A percentile compares a stretch with the other conserved stretches of the same genome.
Conservation (phyloP, 2,113 vertebrate species). For the Macquaria australasica region DNA sequence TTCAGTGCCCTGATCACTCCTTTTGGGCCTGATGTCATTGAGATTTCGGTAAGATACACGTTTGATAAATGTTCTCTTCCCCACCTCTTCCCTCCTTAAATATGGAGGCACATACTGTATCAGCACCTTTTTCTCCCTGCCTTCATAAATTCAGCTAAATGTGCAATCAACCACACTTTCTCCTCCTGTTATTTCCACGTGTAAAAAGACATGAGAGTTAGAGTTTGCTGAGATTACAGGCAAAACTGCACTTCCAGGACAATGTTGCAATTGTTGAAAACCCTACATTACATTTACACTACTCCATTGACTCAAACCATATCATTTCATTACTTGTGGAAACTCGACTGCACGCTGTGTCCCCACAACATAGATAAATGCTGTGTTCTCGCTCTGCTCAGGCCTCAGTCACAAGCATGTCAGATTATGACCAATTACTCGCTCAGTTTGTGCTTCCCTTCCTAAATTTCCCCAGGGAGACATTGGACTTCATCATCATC, state of each 20-base stretch:
- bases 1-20: neutral
- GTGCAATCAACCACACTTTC: neutral
- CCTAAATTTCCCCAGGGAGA: neutral
- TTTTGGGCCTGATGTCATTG: neutral
- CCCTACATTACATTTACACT: neutral
- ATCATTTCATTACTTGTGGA: constrained; percentile 23
- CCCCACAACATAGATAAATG: constrained; percentile 16
- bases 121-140: neutral
- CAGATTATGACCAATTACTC: constrained; percentile 45
- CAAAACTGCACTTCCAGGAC: neutral
- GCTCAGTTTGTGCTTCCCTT: constrained; percentile 10
- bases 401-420: constrained; percentile 48
- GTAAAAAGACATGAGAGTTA: neutral
- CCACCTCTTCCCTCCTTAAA: neutral
- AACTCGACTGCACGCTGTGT: neutral
- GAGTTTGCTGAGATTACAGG: neutral
- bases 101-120: neutral
- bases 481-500: constrained; percentile 11
- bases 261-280: constrained; percentile 10
- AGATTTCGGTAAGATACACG: neutral
- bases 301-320: neutral
- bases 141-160: neutral
- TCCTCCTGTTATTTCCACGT: neutral
- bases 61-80: neutral
- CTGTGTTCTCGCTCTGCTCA: neutral